Evolutionary conservation across 2,113 vertebrate species (phyloP).

Genomic region (Chauna torquata): DNA sequence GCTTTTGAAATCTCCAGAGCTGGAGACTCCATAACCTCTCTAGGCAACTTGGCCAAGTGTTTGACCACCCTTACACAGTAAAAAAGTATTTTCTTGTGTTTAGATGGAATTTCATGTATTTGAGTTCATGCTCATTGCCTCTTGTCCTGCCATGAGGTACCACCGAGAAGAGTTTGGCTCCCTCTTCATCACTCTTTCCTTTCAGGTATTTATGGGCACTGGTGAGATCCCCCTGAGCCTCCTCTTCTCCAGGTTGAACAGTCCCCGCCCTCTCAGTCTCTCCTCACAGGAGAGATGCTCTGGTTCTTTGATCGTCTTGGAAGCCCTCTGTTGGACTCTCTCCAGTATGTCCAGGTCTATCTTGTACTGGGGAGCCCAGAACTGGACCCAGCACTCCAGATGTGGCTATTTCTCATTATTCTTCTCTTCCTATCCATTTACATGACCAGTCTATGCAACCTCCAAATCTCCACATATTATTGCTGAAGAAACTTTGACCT

Average conservation of each 20-base stretch:
- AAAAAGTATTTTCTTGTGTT: neutral
- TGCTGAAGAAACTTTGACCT: neutral
- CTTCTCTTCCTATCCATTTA: neutral
- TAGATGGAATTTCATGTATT: neutral
- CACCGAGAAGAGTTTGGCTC: neutral
- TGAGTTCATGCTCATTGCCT: neutral
- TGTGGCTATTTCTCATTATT: neutral
- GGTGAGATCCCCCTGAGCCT: neutral
- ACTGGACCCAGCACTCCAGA: neutral
- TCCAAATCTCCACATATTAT: neutral
- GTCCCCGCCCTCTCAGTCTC: neutral
- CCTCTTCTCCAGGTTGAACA: neutral
- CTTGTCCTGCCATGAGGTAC: neutral
- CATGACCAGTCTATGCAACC: neutral
- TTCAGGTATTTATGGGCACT: accelerated
- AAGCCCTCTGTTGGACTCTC: neutral
- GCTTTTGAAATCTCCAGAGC: neutral
- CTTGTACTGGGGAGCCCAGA: neutral
- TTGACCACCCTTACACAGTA: neutral
- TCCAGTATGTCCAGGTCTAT: neutral
- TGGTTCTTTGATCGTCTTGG: neutral
- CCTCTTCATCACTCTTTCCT: neutral
- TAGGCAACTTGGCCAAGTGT: neutral
- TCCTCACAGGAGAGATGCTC: neutral
- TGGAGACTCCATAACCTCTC: neutral